These are phyloP conservation scores for rabbit (Oryctolagus cuniculus) DNA, from an alignment of 2,113 vertebrate species.

Conservation along the genomic window DNA sequence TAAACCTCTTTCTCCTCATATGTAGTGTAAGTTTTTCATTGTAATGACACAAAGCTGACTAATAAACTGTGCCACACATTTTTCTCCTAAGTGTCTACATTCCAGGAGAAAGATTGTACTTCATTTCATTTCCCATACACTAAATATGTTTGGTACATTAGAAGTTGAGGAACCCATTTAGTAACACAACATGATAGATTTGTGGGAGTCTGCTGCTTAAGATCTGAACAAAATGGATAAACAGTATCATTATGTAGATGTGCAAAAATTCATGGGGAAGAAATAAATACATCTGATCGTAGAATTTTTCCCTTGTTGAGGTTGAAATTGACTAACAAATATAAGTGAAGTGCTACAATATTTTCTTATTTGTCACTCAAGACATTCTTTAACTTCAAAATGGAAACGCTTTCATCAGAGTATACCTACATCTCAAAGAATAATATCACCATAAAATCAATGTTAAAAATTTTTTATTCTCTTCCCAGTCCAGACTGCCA, in stretches of 20 bases:
- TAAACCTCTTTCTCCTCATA: no score
- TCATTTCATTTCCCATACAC: not conserved
- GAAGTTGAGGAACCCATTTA: not conserved
- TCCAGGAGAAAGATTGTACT: not conserved
- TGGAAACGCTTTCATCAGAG: constrained; percentile 56
- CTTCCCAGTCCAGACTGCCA: constrained; percentile 47
- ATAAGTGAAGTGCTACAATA: constrained; percentile 1
- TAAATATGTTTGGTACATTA: constrained; percentile 7
- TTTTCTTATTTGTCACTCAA: constrained; percentile 48
- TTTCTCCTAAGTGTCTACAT: not conserved
- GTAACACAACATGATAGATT: not conserved
- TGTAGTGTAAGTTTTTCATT: no score
- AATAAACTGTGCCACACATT: not conserved
- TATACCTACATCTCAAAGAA: constrained; percentile 49
- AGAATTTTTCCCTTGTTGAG: not conserved
- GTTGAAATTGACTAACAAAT: constrained; percentile 26
- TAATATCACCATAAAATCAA: constrained; percentile 56
- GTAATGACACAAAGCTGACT: no score
- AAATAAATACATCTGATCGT: constrained; percentile 18
- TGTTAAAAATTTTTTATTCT: constrained; percentile 62
- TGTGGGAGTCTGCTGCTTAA: not conserved
- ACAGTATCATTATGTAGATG: not conserved
- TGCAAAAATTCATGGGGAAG: no score
- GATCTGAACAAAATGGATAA: not conserved
- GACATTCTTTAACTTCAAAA: constrained; percentile 51